Base-by-base conservation (phyloP, 2,797 vertebrate species). In the Manis crassicaudata region DNA sequence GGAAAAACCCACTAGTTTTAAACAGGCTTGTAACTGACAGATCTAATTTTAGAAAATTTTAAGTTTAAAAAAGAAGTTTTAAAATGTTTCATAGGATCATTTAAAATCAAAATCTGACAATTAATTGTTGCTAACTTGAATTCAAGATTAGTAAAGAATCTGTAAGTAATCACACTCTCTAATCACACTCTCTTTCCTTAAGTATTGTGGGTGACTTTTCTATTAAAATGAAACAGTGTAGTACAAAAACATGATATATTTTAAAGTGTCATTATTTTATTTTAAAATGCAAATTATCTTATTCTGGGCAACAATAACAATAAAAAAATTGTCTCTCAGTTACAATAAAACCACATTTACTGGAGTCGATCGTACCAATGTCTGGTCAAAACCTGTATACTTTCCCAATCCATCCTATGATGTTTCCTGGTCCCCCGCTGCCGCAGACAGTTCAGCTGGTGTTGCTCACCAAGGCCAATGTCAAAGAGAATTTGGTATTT, bases 381-480 rank as follows among this genome's bases (percentile, higher is more conserved):
- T 99, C 99, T 99, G 99, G 99, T 99, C 99, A 99, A 99, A 99
- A 99, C 99, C 99, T 99, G 99, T 99, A 99, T 99, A 99, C 99
- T 99, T 99, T 99, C 99, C 99, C 99, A 99, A 99, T 99, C 99
- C 99, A 99, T 99, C 99, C 99, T 99, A 99, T 99, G 99, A 99
- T 99, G 99, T 99, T 99, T 99, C 99, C 99, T 99, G 99, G 99
- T 99, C 99, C 99, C 99, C 99, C 99, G 99, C 99, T 99, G 99
- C 99, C 99, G 99, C 99, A 99, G 99, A 99, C 99, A 99, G 99
- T 99, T 99, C 99, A 99, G 99, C 99, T 99, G 99, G 99, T 99
- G 99, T 99, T 99, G 99, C 99, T 99, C 99, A 99, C 99, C 99
- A 99, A 99, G 99, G 99, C 99, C 99, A 99, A 99, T 99, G 99